Conservation (phyloP, 1,140 invertebrate species). For the Agrypnia vestita region DNA sequence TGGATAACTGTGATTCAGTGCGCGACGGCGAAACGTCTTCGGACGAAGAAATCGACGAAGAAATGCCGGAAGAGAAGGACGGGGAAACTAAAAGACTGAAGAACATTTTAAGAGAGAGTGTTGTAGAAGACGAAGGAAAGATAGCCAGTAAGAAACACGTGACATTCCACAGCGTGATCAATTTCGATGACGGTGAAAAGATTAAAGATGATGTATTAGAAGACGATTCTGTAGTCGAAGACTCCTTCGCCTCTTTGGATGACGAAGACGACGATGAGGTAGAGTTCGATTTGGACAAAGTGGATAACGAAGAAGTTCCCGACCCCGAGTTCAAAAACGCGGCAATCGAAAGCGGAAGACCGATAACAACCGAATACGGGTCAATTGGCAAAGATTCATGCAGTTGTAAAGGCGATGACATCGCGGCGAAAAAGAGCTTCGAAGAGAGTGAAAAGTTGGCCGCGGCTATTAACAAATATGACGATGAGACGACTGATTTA, state of each 20-base stretch:
- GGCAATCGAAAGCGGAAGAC: not conserved
- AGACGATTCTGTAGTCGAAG: constrained; percentile 49
- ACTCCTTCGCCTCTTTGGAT: constrained; percentile 52
- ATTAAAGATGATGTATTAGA: constrained; percentile 48
- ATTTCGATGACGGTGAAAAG: constrained; percentile 58
- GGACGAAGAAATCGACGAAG: not conserved
- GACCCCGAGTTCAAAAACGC: constrained; percentile 10
- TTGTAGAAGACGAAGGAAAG: constrained; percentile 28
- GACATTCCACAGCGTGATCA: constrained; percentile 58
- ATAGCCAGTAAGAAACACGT: constrained; percentile 56
- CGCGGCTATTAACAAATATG: constrained; percentile 7
- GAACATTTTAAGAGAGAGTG: constrained; percentile 52
- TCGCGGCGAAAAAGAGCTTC: not conserved
- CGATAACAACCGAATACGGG: constrained; percentile 18
- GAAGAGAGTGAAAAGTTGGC: constrained; percentile 10
- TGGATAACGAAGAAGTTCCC: constrained; percentile 48
- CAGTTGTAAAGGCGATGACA: constrained; percentile 9
- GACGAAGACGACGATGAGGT: constrained; percentile 44
- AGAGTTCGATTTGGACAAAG: constrained; percentile 33
- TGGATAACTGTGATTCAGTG: not conserved
- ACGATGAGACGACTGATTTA: constrained; percentile 1
- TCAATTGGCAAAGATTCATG: constrained; percentile 1
- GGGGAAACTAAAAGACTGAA: constrained; percentile 46
- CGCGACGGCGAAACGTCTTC: not conserved
- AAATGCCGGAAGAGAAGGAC: constrained; percentile 2